Base-by-base conservation (phyloP, 92 coral and sea anemone genomes). In the Porites cylindrica region DNA sequence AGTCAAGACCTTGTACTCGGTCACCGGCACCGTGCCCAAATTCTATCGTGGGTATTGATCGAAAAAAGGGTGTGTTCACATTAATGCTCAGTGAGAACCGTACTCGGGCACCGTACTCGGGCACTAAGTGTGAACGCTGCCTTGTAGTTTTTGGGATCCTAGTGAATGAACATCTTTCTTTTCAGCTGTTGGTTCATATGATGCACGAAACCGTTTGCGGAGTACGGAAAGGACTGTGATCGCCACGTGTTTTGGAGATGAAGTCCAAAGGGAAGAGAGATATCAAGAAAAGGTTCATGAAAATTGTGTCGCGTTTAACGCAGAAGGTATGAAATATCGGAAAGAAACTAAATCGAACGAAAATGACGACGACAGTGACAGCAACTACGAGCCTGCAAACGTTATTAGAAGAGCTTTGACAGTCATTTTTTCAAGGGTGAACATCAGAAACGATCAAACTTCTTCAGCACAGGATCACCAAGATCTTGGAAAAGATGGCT, bases 371-470 rank as follows among this genome's bases (percentile, higher is more conserved):
- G 78, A 75, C 63, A 52, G 38, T 9, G 65, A 75, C 10, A 75
- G 78, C 23, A 29, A 6, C 13, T 75, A 75, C 26, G 78, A 75
- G 64, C 78, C 43, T 18, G 78, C 78, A 53, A 52, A 75, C 24
- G 18, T 21, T 8, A 53, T 75, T 58, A 62, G 78, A 1, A 52
- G 24, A 53, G 78, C 78, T 18, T 63, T 75, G 10, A 23, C 43
- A 0, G 54, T n/a, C 2, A 20, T 75, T 21, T 75, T 75, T 3
- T 75, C 78, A 5, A 21, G 23, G 24, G 78, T 75, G 10, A 20
- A 53, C 2, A 75, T 16, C 1, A 19, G 23, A 19, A 63, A 9
- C 0, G 38, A 24, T n/a, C 43, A 13, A 52, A n/a, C 21, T 8
- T 19, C 53, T 17, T 24, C 4, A 51, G 7, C 9, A 18, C 19